Evolutionary conservation across 2,888 invertebrate species (phyloP).

Genomic region (Melinaea menophilus): DNA sequence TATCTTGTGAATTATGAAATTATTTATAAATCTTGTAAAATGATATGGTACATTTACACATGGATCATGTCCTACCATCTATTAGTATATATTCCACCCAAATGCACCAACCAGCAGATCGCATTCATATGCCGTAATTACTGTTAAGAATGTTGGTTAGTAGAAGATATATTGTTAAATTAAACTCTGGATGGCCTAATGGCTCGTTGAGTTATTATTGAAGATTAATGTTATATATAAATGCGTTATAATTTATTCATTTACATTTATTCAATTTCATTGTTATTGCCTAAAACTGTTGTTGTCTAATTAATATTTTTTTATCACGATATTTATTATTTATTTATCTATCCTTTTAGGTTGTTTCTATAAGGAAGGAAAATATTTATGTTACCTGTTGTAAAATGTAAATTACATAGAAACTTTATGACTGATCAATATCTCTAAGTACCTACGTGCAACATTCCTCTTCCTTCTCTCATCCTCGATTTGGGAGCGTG

Average conservation of each 20-base stretch:
- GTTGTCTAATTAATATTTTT: too few relatives aligned
- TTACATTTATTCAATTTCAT: too few relatives aligned
- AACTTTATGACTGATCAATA: conserved; percentile 18
- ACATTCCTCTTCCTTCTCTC: conserved; percentile 9
- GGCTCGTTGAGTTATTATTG: too few relatives aligned
- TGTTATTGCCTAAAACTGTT: too few relatives aligned
- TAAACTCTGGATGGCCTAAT: background rate
- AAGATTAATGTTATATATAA: too few relatives aligned
- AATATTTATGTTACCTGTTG: background rate
- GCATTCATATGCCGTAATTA: conserved; percentile 61
- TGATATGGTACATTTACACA: conserved; percentile 17
- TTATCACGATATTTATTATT: too few relatives aligned
- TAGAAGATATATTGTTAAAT: conserved; percentile 37
- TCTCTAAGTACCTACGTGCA: conserved; percentile 10
- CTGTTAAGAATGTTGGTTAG: conserved; percentile 19
- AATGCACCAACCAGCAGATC: conserved; percentile 43
- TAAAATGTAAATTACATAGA: background rate
- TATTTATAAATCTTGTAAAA: conserved; percentile 12
- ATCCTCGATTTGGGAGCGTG: background rate
- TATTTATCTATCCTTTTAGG: too few relatives aligned
- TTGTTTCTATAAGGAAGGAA: too few relatives aligned
- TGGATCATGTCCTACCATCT: conserved; percentile 31
- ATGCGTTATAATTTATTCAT: too few relatives aligned
- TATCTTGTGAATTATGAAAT: conserved; percentile 10
- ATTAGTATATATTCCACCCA: conserved; percentile 62